Percentiles rank a stretch among this genome's conserved stretches.
These are phyloP conservation scores for Pterostichus niger DNA, from an alignment of 2,888 invertebrate species.

Conservation along the genomic window DNA sequence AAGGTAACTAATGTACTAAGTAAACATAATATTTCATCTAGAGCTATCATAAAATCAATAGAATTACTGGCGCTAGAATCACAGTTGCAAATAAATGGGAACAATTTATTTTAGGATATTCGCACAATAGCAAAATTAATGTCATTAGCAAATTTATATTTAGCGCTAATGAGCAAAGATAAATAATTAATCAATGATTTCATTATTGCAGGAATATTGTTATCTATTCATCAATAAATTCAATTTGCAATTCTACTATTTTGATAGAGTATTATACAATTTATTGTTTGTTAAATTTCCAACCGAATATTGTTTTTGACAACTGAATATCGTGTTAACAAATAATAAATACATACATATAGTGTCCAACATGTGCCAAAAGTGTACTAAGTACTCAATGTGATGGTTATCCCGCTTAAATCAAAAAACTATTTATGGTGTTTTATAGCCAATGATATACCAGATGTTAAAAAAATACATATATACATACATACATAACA, in stretches of 20 bases:
- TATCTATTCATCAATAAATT: conserved; percentile 39
- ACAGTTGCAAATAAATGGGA: neutral
- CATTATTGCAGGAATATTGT: conserved; percentile 16
- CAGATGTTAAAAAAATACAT: too few relatives aligned
- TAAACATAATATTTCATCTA: conserved; percentile 34
- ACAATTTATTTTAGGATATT: conserved; percentile 9
- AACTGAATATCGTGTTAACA: too few relatives aligned
- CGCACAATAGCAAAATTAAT: conserved; percentile 26
- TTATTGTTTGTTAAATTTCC: neutral
- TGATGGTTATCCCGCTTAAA: too few relatives aligned
- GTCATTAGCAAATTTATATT: conserved; percentile 51
- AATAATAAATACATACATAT: too few relatives aligned
- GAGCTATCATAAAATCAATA: conserved; percentile 1
- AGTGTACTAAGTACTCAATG: too few relatives aligned
- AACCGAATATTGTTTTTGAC: conserved; percentile 1
- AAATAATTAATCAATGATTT: conserved; percentile 43
- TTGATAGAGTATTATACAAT: neutral
- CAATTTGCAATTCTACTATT: neutral
- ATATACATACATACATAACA: too few relatives aligned
- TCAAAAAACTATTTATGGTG: too few relatives aligned
- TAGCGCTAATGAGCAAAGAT: conserved; percentile 26
- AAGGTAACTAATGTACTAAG: conserved; percentile 18
- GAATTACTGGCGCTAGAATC: neutral
- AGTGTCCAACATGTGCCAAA: too few relatives aligned
- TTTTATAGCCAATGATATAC: too few relatives aligned